Percentiles rank a stretch among this genome's conserved stretches.
Conservation (phyloP, 2,888 invertebrate genomes). For the Serrognathus titanus region DNA sequence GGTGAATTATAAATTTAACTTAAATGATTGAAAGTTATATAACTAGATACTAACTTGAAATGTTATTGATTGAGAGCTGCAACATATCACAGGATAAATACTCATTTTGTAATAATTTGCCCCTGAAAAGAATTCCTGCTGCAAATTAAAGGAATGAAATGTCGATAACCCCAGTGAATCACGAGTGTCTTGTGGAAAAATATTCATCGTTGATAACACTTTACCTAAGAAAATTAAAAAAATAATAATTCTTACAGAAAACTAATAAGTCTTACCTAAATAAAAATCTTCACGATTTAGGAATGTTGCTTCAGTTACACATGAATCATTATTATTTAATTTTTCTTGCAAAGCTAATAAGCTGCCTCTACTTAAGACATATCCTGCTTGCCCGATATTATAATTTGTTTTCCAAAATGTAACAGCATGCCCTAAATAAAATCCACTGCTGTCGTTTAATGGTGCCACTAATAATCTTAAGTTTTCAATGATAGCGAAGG, state of each 20-base stretch:
- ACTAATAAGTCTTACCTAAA: conserved; percentile 45
- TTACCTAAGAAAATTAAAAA: conserved; percentile 45
- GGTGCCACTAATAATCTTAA: conserved; percentile 52
- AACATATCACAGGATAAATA: conserved; percentile 53
- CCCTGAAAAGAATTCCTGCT: conserved; percentile 46
- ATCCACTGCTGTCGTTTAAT: conserved; percentile 44
- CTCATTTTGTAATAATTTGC: conserved; percentile 51
- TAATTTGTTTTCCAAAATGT: conserved; percentile 55
- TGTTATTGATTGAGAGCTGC: conserved; percentile 52
- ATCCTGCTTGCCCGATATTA: conserved; percentile 56
- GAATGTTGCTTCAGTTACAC: conserved; percentile 50
- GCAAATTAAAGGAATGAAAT: conserved; percentile 53
- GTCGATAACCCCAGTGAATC: conserved; percentile 51
- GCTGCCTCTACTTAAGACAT: conserved; percentile 53
- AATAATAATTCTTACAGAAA: background rate
- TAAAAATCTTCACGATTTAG: conserved; percentile 59
- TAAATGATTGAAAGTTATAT: too few relatives aligned
- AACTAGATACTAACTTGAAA: conserved; percentile 43
- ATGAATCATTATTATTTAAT: conserved; percentile 47
- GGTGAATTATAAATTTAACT: too few relatives aligned
- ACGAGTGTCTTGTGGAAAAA: conserved; percentile 53
- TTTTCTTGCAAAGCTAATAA: conserved; percentile 44
- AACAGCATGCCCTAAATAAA: conserved; percentile 57
- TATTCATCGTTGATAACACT: conserved; percentile 50
- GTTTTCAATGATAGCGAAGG: conserved; percentile 57